A percentile compares a stretch with the other conserved stretches of the same genome.
Conservation (phyloP, 2,888 invertebrate species). For the Myathropa florea region DNA sequence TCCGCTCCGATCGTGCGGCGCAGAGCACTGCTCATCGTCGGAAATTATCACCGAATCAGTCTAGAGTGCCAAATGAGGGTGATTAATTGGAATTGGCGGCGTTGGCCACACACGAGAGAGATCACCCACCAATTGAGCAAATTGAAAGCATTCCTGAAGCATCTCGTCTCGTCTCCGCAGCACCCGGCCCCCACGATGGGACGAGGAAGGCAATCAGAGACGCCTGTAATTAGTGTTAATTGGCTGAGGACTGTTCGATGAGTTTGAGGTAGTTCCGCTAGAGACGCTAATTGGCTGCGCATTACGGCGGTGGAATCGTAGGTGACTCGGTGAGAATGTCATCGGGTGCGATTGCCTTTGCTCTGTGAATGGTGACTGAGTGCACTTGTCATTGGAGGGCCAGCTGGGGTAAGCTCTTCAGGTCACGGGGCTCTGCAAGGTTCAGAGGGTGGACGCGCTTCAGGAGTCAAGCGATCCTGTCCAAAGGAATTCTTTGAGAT, state of each 20-base stretch:
- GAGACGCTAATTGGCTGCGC: slow-evolving; percentile 48
- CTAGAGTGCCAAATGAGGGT: slow-evolving; percentile 56
- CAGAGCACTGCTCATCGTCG: not conserved
- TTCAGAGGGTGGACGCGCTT: too few species aligned
- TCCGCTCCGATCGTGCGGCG: not conserved
- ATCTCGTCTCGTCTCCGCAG: not conserved
- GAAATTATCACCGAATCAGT: slow-evolving; percentile 66
- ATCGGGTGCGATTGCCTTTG: not conserved
- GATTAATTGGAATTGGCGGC: slow-evolving; percentile 66
- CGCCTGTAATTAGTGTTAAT: slow-evolving; percentile 63
- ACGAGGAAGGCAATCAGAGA: not conserved
- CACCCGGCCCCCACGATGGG: not conserved
- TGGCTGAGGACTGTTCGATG: slow-evolving; percentile 47
- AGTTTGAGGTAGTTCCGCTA: slow-evolving; percentile 9
- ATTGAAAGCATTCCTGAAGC: slow-evolving; percentile 51
- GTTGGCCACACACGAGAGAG: slow-evolving; percentile 60
- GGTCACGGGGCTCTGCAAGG: too few species aligned
- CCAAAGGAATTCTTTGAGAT: too few species aligned
- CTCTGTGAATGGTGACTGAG: not conserved
- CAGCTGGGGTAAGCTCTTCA: too few species aligned
- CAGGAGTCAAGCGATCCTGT: too few species aligned
- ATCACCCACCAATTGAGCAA: slow-evolving; percentile 68
- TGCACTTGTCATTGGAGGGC: too few species aligned
- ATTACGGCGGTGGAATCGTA: not conserved
- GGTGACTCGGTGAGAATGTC: not conserved